These are phyloP conservation scores for Tetropium fuscum DNA, from an alignment of 2,888 invertebrate genomes.

Conservation along the genomic window DNA sequence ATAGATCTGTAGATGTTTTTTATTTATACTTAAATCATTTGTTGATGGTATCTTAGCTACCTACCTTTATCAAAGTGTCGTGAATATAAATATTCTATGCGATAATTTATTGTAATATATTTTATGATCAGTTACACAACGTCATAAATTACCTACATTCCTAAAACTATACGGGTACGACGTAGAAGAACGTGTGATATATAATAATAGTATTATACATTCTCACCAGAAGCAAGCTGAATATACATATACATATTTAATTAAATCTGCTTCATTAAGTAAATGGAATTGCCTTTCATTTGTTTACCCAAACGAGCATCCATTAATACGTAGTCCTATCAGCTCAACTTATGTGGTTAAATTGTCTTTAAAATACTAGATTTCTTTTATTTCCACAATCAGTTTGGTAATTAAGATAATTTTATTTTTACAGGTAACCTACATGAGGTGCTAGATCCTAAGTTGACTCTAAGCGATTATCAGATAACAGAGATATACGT, in stretches of 20 bases:
- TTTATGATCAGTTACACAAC: slow-evolving; percentile 21
- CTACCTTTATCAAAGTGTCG: slow-evolving; percentile 21
- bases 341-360: slow-evolving; percentile 1
- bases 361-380: slow-evolving; percentile 19
- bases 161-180: background rate
- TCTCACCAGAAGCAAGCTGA: slow-evolving; percentile 5
- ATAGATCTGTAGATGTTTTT: no score
- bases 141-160: slow-evolving; percentile 8
- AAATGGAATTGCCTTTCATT: slow-evolving; percentile 24
- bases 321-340: slow-evolving; percentile 5
- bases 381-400: slow-evolving; percentile 12
- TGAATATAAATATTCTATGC: slow-evolving; percentile 14
- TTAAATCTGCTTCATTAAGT: slow-evolving; percentile 24
- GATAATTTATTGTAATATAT: slow-evolving; percentile 17
- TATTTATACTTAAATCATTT: background rate
- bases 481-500: slow-evolving; percentile 75
- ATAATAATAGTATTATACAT: background rate
- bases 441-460: slow-evolving; percentile 71
- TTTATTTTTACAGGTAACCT: slow-evolving; percentile 67
- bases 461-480: slow-evolving; percentile 73
- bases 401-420: slow-evolving; percentile 1
- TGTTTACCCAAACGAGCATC: slow-evolving; percentile 17
- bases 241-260: slow-evolving; percentile 6
- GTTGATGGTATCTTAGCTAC: background rate
- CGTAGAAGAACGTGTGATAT: slow-evolving; percentile 14